Base-by-base conservation (phyloP, 2,888 invertebrate genomes). In the Chirona hameri region DNA sequence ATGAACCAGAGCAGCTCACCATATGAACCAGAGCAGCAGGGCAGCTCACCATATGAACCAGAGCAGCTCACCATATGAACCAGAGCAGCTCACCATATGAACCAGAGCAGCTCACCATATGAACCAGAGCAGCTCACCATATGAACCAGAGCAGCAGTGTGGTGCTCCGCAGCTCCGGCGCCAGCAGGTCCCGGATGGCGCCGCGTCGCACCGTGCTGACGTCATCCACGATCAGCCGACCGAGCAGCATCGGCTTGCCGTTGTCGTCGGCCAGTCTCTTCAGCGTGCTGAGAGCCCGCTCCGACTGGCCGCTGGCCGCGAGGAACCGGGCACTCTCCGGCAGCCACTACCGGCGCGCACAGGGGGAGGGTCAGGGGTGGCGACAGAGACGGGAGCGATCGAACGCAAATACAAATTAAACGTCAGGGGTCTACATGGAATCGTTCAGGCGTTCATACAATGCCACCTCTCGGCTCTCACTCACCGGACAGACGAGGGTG, bases 261-360 rank as follows among this genome's bases (percentile, higher is more conserved):
- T 98, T 98, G 87, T 96, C 95, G 86, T 91, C 90, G 0, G 97
- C 97, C 85, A 97, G 93, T 89, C 94, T 91, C 89, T 95, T 93
- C 82, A 98, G 89, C 0, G 95, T 97, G 83, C 92, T 91, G 83
- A 96, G 88, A 0, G 97, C 97, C 88, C 93, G 93, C 83, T 97
- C 96, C 9, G 93, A 92, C 87, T 94, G 93, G 0, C 97, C 97
- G 86, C 93, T 92, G 0, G 95, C 93, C 57, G 97, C 94, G 86
- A 96, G 93, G 88, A 91, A 98, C 84, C 96, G 90, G 0, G 96
- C 96, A 84, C 97, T 97, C 88, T 98, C 97, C 46, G 98, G 97
- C 82, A 98, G 89, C 96, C 97, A 98, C 96, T 96, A 88, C 81
- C 90, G 84, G 84, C 80, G 84, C 83, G 65, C 52, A 48, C 52